A percentile compares a stretch with the other conserved stretches of the same genome.
These are phyloP conservation scores for Orgyia antiqua DNA, from an alignment of 2,888 invertebrate genomes.

Conservation along the genomic window DNA sequence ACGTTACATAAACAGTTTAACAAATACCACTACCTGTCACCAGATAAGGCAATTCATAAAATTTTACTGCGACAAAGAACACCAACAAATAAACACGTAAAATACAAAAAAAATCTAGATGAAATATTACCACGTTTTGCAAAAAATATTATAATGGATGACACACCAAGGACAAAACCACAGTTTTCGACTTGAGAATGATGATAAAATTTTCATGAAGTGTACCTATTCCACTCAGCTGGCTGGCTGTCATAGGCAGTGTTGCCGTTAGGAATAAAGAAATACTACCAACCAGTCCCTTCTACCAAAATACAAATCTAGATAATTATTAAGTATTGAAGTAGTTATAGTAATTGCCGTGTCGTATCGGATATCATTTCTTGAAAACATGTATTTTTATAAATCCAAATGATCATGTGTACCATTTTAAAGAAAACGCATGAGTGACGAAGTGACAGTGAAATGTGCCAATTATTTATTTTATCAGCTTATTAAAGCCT, in stretches of 20 bases:
- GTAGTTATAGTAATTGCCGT: no score
- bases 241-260: constrained; percentile 63
- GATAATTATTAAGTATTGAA: no score
- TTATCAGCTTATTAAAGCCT: no score
- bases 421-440: no score
- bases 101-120: constrained; percentile 25
- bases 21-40: constrained; percentile 54
- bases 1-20: constrained; percentile 74
- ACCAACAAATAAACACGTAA: constrained; percentile 19
- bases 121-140: constrained; percentile 50
- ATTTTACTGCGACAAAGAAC: constrained; percentile 13
- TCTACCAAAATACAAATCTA: no score
- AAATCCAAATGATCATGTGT: no score
- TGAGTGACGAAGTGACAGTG: no score
- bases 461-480: no score
- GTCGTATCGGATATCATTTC: no score
- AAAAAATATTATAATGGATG: constrained; percentile 64
- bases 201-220: constrained; percentile 70
- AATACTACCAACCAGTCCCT: constrained; percentile 40
- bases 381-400: no score
- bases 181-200: constrained; percentile 37
- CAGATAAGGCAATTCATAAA: constrained; percentile 26
- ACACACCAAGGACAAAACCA: constrained; percentile 71
- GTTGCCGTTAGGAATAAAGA: constrained; percentile 44
- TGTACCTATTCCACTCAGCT: constrained; percentile 62